A percentile compares a stretch with the other conserved stretches of the same genome.
These are phyloP conservation scores for Steatornis caripensis DNA, from an alignment of 2,113 vertebrate species.

Conservation along the genomic window DNA sequence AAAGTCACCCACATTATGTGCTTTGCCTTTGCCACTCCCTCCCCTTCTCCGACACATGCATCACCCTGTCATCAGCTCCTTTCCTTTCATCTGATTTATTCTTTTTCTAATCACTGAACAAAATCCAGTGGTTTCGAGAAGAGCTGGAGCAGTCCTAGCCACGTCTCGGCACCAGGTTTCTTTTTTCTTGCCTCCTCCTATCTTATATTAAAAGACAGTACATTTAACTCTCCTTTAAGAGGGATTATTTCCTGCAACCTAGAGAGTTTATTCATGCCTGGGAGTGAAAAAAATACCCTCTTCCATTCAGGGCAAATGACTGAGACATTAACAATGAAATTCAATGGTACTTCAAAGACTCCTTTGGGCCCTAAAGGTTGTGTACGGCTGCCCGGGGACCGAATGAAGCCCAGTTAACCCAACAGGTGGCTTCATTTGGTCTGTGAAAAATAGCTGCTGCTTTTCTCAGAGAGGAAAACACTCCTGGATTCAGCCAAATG, in stretches of 20 bases:
- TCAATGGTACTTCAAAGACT: constrained; percentile 59
- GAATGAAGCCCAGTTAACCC: neutral
- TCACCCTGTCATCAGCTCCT: neutral
- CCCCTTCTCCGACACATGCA: neutral
- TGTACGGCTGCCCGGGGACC: neutral
- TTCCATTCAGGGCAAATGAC: constrained; percentile 43
- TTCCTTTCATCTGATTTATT: constrained; percentile 23
- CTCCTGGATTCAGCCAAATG: neutral
- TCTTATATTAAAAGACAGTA: neutral
- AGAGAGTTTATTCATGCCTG: constrained; percentile 14
- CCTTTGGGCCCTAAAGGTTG: constrained; percentile 7
- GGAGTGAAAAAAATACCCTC: neutral
- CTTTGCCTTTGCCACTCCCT: neutral
- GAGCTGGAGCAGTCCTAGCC: neutral
- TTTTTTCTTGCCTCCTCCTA: neutral
- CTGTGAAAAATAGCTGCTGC: neutral
- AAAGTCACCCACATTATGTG: neutral
- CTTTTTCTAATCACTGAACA: constrained; percentile 1
- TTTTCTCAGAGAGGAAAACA: neutral
- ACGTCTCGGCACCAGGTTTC: neutral
- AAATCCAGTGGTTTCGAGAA: neutral
- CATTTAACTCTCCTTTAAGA: constrained; percentile 3
- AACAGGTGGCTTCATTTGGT: constrained; percentile 25
- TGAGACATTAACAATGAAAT: constrained; percentile 51
- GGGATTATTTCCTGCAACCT: constrained; percentile 18